Evolutionary conservation across 2,113 vertebrate genomes (phyloP), one percentile per base, ranked within the genome.

Genomic region (Anas platyrhynchos): DNA sequence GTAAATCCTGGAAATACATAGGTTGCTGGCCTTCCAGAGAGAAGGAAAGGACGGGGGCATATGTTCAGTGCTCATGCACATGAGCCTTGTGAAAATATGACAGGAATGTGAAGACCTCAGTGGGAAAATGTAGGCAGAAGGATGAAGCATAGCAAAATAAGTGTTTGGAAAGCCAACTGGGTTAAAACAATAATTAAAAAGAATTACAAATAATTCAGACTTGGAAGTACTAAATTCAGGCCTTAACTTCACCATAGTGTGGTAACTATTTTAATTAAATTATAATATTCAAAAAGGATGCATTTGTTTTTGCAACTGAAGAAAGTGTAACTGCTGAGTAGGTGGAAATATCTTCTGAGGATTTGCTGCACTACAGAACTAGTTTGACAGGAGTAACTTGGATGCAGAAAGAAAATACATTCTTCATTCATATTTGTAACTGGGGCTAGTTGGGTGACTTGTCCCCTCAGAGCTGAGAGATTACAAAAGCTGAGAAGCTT

Each of bases 381-480:
- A 62, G 94, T 95, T 93, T 82, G 91, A 65, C 94, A 78, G 66
- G 92, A 84, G 73, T 31, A 38, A 25, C 32, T 94, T 89, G 72
- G 61, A 7, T 55, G 32, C 43, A 84, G 74, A 78, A 67, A 72
- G 14, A 52, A 65, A 85, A 16, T 16, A 4, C 32, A 14, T 55
- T 78, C 31, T 75, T 81, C 17, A 9, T 83, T 96, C 6, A 0
- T 46, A 32, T 43, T 25, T 84, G 36, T 25, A 83, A 18, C 31
- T 83, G 83, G 52, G 78, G 13, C 54, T 71, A 18, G 27, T 63
- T 81, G 16, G 46, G 27, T n/a, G 68, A 58, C 7, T 36, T 69
- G 32, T 7, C 22, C 31, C 58, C 59, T 44, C 50, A 74, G 44
- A 88, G 72, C 68, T 92, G 54, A 85, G 71, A 82, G 79, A 52